Evolutionary conservation across 92 coral and sea anemone species (phyloP), one percentile per base, ranked within the genome.

Genomic region (Phenganax stokvisi): DNA sequence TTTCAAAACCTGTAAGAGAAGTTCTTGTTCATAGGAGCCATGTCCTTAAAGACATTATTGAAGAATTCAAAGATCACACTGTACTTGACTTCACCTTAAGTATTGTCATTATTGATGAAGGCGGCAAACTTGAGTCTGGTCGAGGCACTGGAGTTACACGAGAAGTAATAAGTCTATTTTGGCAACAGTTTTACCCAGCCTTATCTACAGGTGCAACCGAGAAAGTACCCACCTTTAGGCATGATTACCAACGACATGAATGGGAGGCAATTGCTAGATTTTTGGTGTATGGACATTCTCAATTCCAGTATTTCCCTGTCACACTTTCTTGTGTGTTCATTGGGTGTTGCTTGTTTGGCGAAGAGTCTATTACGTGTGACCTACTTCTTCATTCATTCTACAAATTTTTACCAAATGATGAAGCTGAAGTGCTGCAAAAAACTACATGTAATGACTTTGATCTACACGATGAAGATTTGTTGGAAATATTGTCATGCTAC

Each of bases 1-100:
- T 5, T 37, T 37, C 47, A 37, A 65, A 65, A 17, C 71, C 71
- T 9, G 84, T 78, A 71, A 78, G 71, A 79, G 87, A 57, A 67
- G 77, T 85, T 67, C 60, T 85, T 55, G 84, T 85, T 54, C 84
- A 85, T 31, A 69, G 87, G 79, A 37, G 7, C 63, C 70, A 85
- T 55, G 87, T 85, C 57, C 84, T 80, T 56, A 85, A 85, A 51
- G 84, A 80, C 80, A 67, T 71, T 57, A 79, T 70, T 68, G 87
- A 79, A 47, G 84, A 67, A 85, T 85, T 79, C 78, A 85, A 85
- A 79, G 84, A 82, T 54, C 66, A 51, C 53, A 54, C 13, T 65
- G 56, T 77, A 52, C 81, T 60, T 75, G 59, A 56, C 1, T 37
- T 17, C 17, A 47, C 8, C 13, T 65, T 77, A 77, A 75, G 59